These are phyloP conservation scores for Synanthedon vespiformis DNA, from an alignment of 2,888 invertebrate species.

Conservation along the genomic window DNA sequence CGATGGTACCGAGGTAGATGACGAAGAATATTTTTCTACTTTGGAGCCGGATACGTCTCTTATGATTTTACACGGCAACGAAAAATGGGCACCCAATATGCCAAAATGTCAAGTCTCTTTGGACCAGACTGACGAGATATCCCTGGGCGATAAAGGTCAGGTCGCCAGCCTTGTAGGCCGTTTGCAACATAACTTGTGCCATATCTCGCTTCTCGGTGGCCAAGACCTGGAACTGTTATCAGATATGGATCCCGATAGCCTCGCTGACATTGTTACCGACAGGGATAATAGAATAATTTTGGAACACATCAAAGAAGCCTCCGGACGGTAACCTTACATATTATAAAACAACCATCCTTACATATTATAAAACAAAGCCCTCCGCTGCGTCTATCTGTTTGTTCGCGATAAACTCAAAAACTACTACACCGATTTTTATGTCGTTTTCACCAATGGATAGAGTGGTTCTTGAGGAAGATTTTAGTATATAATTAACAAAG, in stretches of 20 bases:
- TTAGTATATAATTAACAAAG: no score
- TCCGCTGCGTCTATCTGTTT: no score
- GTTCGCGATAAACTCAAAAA: no score
- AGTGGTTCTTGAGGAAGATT: no score
- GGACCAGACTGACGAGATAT: slow-evolving; percentile 70
- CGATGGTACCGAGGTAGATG: slow-evolving; percentile 95
- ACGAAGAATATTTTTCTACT: slow-evolving; percentile 94
- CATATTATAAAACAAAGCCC: no score
- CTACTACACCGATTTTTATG: no score
- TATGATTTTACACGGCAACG: slow-evolving; percentile 82
- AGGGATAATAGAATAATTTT: slow-evolving; percentile 80
- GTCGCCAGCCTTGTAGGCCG: slow-evolving; percentile 82
- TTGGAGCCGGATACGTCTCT: slow-evolving; percentile 88
- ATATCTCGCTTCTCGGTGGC: slow-evolving; percentile 86
- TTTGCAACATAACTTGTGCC: slow-evolving; percentile 83
- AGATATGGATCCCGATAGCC: slow-evolving; percentile 90
- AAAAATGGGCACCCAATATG: slow-evolving; percentile 79
- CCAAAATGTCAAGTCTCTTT: slow-evolving; percentile 73
- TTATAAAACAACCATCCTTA: no score
- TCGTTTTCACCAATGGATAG: no score
- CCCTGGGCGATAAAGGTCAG: slow-evolving; percentile 66
- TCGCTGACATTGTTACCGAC: slow-evolving; percentile 83
- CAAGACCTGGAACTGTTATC: slow-evolving; percentile 86
- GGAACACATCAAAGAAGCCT: slow-evolving; percentile 85
- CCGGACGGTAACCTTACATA: no score